Evolutionary conservation across 2,888 invertebrate genomes (phyloP).

Genomic region (Chelonus formosanus): DNA sequence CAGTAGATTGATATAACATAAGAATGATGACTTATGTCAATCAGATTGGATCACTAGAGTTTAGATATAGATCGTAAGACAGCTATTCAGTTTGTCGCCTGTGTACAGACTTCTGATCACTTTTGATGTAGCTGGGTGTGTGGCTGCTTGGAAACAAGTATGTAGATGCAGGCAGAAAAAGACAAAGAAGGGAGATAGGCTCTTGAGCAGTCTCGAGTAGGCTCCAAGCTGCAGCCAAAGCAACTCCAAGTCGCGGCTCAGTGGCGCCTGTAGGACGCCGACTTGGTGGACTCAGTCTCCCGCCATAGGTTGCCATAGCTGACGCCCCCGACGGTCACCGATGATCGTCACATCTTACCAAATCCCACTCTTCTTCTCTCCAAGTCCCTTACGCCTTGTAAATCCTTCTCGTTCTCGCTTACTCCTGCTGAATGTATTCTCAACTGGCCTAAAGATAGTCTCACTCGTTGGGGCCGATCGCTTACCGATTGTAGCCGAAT

Average conservation of each 20-base stretch:
- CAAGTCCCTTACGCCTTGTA: conserved; percentile 9
- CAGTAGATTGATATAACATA: too few relatives aligned
- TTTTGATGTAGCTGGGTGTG: conserved; percentile 9
- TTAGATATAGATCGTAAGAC: too few relatives aligned
- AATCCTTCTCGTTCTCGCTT: conserved; percentile 23
- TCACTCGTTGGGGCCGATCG: not conserved
- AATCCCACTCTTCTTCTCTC: not conserved
- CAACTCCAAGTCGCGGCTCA: conserved; percentile 49
- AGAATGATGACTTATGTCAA: too few relatives aligned
- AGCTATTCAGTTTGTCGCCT: conserved; percentile 26
- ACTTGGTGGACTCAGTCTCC: conserved; percentile 53
- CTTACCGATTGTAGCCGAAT: conserved; percentile 11
- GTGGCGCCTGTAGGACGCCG: conserved; percentile 59
- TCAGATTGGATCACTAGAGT: too few relatives aligned
- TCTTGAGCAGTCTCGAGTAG: conserved; percentile 13
- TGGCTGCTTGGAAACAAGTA: conserved; percentile 17
- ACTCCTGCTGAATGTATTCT: conserved; percentile 22
- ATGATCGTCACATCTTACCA: conserved; percentile 28
- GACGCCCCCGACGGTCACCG: conserved; percentile 47
- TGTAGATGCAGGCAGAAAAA: conserved; percentile 22
- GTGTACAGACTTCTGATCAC: not conserved
- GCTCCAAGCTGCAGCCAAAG: conserved; percentile 13
- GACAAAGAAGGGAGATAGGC: conserved; percentile 39
- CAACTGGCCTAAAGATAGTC: not conserved
- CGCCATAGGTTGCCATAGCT: conserved; percentile 47